These are phyloP conservation scores for Eunapius fragilis DNA, from an alignment of 37 sponge, comb jelly and placozoan genomes.

Conservation along the genomic window DNA sequence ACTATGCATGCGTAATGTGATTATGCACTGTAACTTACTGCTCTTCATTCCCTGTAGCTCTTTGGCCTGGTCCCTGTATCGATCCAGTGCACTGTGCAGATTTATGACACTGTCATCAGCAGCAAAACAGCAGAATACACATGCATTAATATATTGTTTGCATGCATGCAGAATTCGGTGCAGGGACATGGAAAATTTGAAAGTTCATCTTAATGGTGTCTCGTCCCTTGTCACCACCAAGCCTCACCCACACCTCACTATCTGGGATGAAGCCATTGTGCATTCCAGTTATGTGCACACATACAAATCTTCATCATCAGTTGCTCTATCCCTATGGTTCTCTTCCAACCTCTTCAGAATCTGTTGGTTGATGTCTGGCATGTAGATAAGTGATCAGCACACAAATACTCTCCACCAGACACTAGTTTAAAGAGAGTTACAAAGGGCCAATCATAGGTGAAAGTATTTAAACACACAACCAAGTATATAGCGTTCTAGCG, in stretches of 20 bases:
- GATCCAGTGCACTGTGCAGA: conserved; percentile 25
- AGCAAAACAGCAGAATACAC: conserved; percentile 32
- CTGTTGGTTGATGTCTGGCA: conserved; percentile 10
- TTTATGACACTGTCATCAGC: conserved; percentile 37
- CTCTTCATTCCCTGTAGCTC: conserved; percentile 3
- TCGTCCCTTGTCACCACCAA: conserved; percentile 63
- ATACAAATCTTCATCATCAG: neutral
- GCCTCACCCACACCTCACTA: conserved; percentile 49
- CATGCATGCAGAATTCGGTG: conserved; percentile 26
- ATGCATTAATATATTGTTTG: no score
- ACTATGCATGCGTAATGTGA: no score
- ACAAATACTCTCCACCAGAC: conserved; percentile 9
- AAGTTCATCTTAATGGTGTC: conserved; percentile 45
- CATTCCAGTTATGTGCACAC: neutral
- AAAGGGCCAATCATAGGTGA: no score
- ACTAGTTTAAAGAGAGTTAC: no score
- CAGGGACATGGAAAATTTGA: conserved; percentile 24
- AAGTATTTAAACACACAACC: no score
- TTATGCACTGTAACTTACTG: conserved; percentile 12
- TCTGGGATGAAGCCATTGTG: conserved; percentile 45
- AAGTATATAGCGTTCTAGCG: no score
- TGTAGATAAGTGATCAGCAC: conserved; percentile 25
- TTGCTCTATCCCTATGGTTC: conserved; percentile 5
- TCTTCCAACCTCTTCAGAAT: conserved; percentile 1
- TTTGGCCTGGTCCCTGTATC: conserved; percentile 2